A percentile compares a stretch with the other conserved stretches of the same genome.
phyloP scores from a whole-genome alignment of 1,140 invertebrate species.

The Magallana angulata region DNA sequence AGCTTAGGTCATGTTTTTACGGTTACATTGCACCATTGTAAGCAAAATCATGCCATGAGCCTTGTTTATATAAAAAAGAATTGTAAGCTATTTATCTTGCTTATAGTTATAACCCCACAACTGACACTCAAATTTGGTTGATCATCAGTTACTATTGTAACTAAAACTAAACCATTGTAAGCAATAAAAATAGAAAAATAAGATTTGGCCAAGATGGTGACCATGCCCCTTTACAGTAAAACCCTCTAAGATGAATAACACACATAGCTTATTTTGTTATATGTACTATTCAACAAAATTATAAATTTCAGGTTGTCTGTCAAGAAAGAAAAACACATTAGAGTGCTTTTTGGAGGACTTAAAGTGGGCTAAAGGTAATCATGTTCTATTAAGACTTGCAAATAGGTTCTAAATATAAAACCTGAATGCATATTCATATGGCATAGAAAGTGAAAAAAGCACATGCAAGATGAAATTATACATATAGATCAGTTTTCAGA shows the following conservation, averaged over 20 bases:
- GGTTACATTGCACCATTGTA: too few species aligned
- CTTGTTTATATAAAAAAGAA: too few species aligned
- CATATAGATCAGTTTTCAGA: neutral
- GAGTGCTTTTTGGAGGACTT: neutral
- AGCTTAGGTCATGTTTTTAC: too few species aligned
- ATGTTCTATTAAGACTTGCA: neutral
- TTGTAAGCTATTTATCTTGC: too few species aligned
- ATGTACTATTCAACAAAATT: neutral
- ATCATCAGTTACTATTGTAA: too few species aligned
- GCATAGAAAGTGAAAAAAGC: too few species aligned
- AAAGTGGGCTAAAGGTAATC: slow-evolving; percentile 5
- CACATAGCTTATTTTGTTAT: neutral
- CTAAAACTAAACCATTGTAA: neutral
- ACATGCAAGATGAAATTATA: too few species aligned
- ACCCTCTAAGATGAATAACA: neutral
- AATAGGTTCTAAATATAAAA: neutral
- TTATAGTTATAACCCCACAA: neutral
- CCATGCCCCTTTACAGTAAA: neutral
- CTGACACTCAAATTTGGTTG: neutral
- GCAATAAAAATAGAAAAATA: neutral
- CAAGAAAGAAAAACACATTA: neutral
- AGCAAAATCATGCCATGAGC: too few species aligned
- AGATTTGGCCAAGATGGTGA: too few species aligned
- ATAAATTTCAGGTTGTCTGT: neutral
- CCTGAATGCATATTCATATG: too few species aligned